A percentile compares a stretch with the other conserved stretches of the same genome.
Conservation (phyloP, 1,140 invertebrate genomes). For the Macrosteles quadrilineatus region DNA sequence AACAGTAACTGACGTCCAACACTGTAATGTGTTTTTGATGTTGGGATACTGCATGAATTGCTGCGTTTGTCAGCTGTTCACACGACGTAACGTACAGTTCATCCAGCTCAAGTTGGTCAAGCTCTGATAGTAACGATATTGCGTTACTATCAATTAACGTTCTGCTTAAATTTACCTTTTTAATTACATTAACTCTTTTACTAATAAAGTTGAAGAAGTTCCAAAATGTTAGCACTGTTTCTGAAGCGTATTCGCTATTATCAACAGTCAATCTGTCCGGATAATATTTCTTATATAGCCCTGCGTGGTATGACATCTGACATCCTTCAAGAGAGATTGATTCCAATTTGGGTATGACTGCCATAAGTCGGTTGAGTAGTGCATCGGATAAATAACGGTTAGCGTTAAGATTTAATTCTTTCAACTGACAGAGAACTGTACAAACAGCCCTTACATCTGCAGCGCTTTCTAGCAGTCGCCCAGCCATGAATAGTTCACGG, state of each 20-base stretch:
- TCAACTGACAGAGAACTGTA: constrained; percentile 58
- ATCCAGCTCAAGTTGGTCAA: constrained; percentile 57
- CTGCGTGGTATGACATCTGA: constrained; percentile 68
- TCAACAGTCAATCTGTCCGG: constrained; percentile 50
- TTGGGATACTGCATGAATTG: constrained; percentile 57
- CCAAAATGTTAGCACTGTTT: constrained; percentile 69
- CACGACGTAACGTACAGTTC: constrained; percentile 60
- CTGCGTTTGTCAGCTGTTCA: constrained; percentile 64
- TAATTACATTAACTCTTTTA: constrained; percentile 57
- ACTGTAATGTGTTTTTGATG: constrained; percentile 59
- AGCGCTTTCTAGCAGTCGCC: constrained; percentile 61
- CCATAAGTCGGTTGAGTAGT: constrained; percentile 63
- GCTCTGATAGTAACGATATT: constrained; percentile 56
- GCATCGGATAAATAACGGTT: constrained; percentile 72
- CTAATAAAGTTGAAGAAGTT: constrained; percentile 61
- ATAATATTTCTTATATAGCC: constrained; percentile 66
- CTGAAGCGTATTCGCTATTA: constrained; percentile 56
- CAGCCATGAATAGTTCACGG: constrained; percentile 70
- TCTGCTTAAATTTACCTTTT: constrained; percentile 61
- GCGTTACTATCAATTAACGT: constrained; percentile 65
- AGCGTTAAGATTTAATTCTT: constrained; percentile 59
- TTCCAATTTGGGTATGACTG: constrained; percentile 60
- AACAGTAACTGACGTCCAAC: constrained; percentile 63
- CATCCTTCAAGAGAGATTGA: constrained; percentile 63
- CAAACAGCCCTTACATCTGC: constrained; percentile 54